Percentiles rank a stretch among this genome's conserved stretches.
Evolutionary conservation across 2,797 vertebrate genomes (phyloP).

Genomic region (Poeciliopsis gracilis): DNA sequence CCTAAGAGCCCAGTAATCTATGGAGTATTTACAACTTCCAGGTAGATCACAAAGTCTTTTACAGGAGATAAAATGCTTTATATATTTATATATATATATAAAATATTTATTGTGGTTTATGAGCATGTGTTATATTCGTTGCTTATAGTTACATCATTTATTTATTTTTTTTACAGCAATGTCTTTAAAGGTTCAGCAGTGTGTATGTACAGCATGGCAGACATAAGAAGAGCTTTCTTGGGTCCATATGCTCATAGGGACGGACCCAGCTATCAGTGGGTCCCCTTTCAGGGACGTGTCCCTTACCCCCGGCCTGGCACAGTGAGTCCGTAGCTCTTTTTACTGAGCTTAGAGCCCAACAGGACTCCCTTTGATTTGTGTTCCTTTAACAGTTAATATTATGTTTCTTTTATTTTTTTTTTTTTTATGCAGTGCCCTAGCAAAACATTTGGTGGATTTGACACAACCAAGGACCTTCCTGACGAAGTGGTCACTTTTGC

Average conservation of each 20-base stretch:
- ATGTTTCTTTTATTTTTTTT: neutral
- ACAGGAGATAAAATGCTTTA: neutral
- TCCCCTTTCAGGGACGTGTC: slow-evolving; percentile 94
- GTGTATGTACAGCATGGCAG: slow-evolving; percentile 97
- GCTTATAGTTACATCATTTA: slow-evolving; percentile 9
- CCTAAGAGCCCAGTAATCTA: slow-evolving; percentile 96
- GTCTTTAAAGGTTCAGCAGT: slow-evolving; percentile 98
- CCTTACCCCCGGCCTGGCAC: slow-evolving; percentile 97
- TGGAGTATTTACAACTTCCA: slow-evolving; percentile 96
- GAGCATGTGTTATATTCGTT: slow-evolving; percentile 1
- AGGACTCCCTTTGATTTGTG: neutral
- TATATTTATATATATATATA: neutral
- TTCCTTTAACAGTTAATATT: neutral
- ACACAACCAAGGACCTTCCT: slow-evolving; percentile 96
- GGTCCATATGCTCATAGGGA: slow-evolving; percentile 97
- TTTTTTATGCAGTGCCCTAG: slow-evolving; percentile 88
- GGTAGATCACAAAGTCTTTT: slow-evolving; percentile 74
- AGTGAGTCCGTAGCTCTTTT: slow-evolving; percentile 78
- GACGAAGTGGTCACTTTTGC: slow-evolving; percentile 98
- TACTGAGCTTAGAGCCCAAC: neutral
- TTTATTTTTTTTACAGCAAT: slow-evolving; percentile 80
- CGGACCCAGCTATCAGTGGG: slow-evolving; percentile 98
- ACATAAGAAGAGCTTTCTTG: slow-evolving; percentile 94
- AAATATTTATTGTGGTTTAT: neutral
- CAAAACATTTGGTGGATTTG: slow-evolving; percentile 98